Evolutionary conservation across 2,113 vertebrate species (phyloP), one percentile per base, ranked within the genome.

Genomic region (Ptilorrhoa leucosticta): DNA sequence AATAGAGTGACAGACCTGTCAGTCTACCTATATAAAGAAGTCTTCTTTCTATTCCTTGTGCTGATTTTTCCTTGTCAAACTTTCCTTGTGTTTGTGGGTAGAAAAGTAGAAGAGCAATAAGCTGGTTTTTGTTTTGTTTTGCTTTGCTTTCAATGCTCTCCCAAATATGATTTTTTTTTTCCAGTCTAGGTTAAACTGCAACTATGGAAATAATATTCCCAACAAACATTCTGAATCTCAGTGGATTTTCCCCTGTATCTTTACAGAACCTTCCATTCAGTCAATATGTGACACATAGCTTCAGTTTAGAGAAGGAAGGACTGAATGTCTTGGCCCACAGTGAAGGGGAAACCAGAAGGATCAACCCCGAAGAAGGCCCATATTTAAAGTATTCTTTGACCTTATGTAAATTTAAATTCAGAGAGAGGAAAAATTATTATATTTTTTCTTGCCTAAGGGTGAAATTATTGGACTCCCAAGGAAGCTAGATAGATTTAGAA

Each of bases 391-490:
- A 15, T 77, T 83, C 26, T 42, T 93, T 96, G 61, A 64, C 28
- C 63, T 91, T 85, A 58, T 47, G 45, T 87, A 93, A 88, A 93
- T 94, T 48, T 85, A 78, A 56, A 94, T 58, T 58, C 44, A 47
- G n/a, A 51, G 37, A 81, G 26, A 73, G 24, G 47, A 54, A 90
- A 82, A 91, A 39, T 31, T 6, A 66, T 26, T 57, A 35, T 18
- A 31, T 80, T 94, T 91, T 90, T 94, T 26, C 69, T 73, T 91
- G 24, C 63, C 31, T 89, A 50, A 87, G 27, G 47, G 45, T 92
- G 91, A 94, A 94, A 95, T 90, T 75, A 80, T 31, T 93, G 44
- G 44, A n/a, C 40, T 98, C 47, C 42, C 18, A 53, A 86, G 69
- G 86, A 85, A 94, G 24, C 9, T 76, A 83, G 83, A 42, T 60